Base-by-base conservation (phyloP, 1,140 invertebrate genomes). In the Papilio xuthus region DNA sequence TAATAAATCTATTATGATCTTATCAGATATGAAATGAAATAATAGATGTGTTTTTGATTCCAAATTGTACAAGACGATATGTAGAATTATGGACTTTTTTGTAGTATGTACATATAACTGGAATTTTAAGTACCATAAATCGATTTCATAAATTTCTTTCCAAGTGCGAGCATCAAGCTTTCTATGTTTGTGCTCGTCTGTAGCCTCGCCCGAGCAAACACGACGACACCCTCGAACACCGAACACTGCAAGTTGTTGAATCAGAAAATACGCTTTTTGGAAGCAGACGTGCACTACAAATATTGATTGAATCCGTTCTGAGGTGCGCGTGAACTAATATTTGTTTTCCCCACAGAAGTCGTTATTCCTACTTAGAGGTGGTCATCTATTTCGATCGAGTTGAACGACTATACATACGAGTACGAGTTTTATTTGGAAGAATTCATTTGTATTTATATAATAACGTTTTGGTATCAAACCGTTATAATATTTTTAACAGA, bases 191-290 rank as follows among this genome's bases (percentile, higher is more conserved):
- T 77, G 60, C 41, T 78, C 69, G 77, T 83, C 71, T 82, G 79
- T 80, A 86, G 82, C 79, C 78, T 83, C 82, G 79, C 82, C 80
- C 82, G 84, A 79, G 79, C 80, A 90, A 90, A 92, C 83, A 92
- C 79, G 76, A 81, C 85, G 83, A 89, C 84, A 82, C 87, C 88
- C 81, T 80, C 83, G 82, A 82, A 83, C 82, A 89, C 89, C 70
- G 87, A 91, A 92, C 91, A 88, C 85, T 89, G 85, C 89, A 89
- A 82, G 86, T 89, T 90, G 91, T 91, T 92, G 88, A 86, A 88
- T 90, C 82, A 92, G 88, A 92, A 93, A 93, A 92, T 91, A 93
- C 85, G 90, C 90, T 92, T 90, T 91, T 89, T 89, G 90, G 89
- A 90, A 91, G 88, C 86, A 92, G 86, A 89, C 87, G 88, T 85